A percentile compares a stretch with the other conserved stretches of the same genome.
Evolutionary conservation across 2,113 vertebrate genomes (phyloP).

Genomic region (Gobio gobio): DNA sequence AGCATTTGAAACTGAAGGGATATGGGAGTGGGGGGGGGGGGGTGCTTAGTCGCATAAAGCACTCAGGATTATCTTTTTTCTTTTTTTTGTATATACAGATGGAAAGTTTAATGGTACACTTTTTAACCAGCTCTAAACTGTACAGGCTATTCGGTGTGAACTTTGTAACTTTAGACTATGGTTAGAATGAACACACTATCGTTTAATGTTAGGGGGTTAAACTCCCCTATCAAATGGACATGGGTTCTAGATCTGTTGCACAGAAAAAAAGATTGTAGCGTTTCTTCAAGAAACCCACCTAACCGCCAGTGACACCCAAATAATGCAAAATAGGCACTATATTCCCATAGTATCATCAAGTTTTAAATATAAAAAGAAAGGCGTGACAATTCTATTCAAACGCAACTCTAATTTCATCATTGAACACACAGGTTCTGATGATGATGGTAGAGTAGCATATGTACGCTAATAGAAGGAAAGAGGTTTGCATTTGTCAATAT

Average conservation of each 20-base stretch:
- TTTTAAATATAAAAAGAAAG: constrained; percentile 4
- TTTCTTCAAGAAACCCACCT: neutral
- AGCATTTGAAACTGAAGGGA: too few relatives aligned
- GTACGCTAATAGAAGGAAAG: neutral
- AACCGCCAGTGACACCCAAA: too few relatives aligned
- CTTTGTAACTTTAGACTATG: neutral
- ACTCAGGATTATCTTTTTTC: neutral
- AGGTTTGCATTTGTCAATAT: too few relatives aligned
- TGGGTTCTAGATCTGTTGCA: constrained; percentile 20
- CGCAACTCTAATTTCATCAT: neutral
- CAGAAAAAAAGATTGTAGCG: constrained; percentile 33
- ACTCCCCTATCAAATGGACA: neutral
- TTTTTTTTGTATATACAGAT: neutral
- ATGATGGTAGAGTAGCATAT: neutral
- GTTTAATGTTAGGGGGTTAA: constrained; percentile 24
- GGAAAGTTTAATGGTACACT: neutral
- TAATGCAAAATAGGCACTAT: neutral
- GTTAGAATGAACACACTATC: neutral
- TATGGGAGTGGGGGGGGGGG: neutral
- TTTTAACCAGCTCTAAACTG: neutral
- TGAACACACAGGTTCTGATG: neutral
- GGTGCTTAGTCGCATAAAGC: neutral
- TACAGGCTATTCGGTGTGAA: neutral
- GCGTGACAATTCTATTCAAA: constrained; percentile 20
- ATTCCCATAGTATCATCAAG: neutral